These are phyloP conservation scores for Andrena trimmerana DNA, from an alignment of 2,888 invertebrate genomes.

Conservation along the genomic window DNA sequence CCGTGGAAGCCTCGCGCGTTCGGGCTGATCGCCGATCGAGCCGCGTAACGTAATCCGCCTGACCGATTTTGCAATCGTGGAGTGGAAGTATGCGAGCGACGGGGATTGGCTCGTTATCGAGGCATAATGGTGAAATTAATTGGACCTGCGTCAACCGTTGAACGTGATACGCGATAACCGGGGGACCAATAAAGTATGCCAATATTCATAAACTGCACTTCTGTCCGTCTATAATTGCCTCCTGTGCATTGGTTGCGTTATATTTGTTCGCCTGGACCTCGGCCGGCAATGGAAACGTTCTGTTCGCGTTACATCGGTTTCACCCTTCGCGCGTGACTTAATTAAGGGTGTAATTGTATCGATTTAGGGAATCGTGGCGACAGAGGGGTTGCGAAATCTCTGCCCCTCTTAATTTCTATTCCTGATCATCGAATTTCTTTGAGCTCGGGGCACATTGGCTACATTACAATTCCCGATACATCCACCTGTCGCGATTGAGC, in stretches of 20 bases:
- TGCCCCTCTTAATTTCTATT: too few relatives aligned
- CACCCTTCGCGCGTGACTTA: neutral
- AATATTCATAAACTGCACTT: conserved; percentile 17
- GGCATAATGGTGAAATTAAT: conserved; percentile 46
- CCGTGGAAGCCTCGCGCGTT: conserved; percentile 19
- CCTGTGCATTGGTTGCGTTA: neutral
- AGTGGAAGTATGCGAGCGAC: conserved; percentile 36
- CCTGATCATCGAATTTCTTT: neutral
- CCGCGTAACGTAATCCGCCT: conserved; percentile 41
- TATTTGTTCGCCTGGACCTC: neutral
- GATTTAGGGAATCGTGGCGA: neutral
- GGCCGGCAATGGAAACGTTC: neutral
- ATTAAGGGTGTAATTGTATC: neutral
- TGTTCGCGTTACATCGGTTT: neutral
- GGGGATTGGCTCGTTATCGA: conserved; percentile 34
- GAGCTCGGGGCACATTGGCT: neutral
- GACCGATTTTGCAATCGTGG: conserved; percentile 53
- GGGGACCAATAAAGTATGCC: neutral
- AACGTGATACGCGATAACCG: neutral
- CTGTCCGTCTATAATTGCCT: neutral
- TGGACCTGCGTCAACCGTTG: conserved; percentile 12
- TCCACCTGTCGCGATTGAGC: neutral
- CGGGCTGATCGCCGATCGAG: conserved; percentile 8
- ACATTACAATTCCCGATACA: too few relatives aligned
- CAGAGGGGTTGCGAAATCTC: too few relatives aligned